A percentile compares a stretch with the other conserved stretches of the same genome.
phyloP scores from a whole-genome alignment of 2,797 vertebrate genomes.

The Dipus sagitta region DNA sequence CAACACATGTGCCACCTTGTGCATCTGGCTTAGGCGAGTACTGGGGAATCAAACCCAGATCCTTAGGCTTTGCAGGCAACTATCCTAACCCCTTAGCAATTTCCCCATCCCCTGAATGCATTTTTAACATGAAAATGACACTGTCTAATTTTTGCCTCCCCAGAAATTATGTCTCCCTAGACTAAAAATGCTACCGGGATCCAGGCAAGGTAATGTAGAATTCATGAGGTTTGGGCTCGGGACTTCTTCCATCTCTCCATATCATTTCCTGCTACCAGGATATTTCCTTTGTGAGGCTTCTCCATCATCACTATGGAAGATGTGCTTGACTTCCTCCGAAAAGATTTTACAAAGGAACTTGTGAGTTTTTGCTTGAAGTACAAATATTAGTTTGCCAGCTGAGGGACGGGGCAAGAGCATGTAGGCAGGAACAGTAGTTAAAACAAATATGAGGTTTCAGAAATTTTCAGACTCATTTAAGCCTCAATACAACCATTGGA shows the following conservation, averaged over 20 bases:
- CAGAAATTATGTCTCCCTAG: neutral
- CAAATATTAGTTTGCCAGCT: neutral
- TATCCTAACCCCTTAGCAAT: too few species aligned
- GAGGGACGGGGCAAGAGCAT: neutral
- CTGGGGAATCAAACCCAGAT: too few species aligned
- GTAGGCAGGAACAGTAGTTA: neutral
- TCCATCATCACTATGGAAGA: neutral
- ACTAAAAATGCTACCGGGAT: neutral
- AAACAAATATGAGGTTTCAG: neutral
- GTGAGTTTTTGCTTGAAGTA: neutral
- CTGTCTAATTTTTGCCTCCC: neutral
- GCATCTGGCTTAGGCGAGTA: too few species aligned
- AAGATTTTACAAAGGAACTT: neutral
- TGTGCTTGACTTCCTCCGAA: neutral
- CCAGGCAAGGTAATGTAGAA: neutral
- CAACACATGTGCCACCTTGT: too few species aligned
- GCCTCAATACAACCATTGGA: neutral
- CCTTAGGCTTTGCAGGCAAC: too few species aligned
- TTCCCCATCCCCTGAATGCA: too few species aligned
- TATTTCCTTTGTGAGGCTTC: neutral
- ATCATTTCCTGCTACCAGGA: neutral
- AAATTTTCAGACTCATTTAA: conserved; percentile 16
- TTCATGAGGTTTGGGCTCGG: neutral
- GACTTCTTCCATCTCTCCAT: neutral
- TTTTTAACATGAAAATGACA: neutral